Conservation (phyloP, 2,888 invertebrate species). For the Tyria jacobaeae region DNA sequence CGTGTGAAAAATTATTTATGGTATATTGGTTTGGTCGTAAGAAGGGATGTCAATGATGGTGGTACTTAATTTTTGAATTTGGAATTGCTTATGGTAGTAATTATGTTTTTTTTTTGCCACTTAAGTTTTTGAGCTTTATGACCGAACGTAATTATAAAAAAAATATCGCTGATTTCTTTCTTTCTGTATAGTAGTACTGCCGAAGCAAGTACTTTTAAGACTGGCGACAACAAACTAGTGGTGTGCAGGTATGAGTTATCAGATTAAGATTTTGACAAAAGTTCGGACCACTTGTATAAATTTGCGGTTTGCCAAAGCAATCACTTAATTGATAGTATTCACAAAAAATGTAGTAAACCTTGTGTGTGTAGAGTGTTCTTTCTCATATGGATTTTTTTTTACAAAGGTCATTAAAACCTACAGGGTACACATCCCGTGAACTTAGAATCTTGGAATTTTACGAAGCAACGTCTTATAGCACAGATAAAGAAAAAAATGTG, state of each 20-base stretch:
- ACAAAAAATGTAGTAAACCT: too few relatives aligned
- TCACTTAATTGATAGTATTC: too few relatives aligned
- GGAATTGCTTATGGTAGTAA: slow-evolving; percentile 7
- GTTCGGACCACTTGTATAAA: background rate
- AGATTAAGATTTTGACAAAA: background rate
- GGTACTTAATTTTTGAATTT: slow-evolving; percentile 12
- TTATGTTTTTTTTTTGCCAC: background rate
- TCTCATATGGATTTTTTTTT: too few relatives aligned
- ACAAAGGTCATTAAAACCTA: too few relatives aligned
- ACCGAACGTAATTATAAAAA: background rate
- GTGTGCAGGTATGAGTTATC: background rate
- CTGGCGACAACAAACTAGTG: background rate
- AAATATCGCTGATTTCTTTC: background rate
- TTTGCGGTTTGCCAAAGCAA: background rate
- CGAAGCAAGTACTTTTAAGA: too few relatives aligned
- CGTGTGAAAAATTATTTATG: slow-evolving; percentile 37
- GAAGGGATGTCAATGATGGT: slow-evolving; percentile 16
- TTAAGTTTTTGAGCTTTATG: slow-evolving; percentile 9
- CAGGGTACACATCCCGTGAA: too few relatives aligned
- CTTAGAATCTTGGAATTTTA: too few relatives aligned
- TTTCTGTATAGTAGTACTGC: background rate
- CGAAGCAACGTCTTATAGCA: too few relatives aligned
- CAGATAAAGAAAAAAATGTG: too few relatives aligned
- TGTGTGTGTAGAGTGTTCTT: too few relatives aligned
- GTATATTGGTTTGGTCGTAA: slow-evolving; percentile 24